These are phyloP conservation scores for Myiotriccus ornatus DNA, from an alignment of 2,797 vertebrate species.

Conservation along the genomic window DNA sequence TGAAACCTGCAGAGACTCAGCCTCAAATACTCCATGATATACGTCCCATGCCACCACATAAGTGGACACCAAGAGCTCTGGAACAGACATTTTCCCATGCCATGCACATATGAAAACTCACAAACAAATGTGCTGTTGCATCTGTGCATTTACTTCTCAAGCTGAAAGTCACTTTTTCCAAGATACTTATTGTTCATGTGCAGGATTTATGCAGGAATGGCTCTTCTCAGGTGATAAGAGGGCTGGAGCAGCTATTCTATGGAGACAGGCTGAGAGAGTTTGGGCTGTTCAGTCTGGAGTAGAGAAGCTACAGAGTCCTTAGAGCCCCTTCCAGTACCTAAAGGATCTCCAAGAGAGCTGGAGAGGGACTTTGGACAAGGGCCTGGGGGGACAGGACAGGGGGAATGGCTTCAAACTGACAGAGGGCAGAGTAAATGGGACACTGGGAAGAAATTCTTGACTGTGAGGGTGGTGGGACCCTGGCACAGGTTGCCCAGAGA, in stretches of 20 bases:
- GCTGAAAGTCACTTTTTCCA: not conserved
- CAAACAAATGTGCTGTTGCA: not conserved
- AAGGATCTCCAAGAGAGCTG: not conserved
- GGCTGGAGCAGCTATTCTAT: not conserved
- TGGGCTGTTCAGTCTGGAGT: not conserved
- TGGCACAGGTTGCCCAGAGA: not conserved
- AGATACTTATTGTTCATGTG: fast-evolving
- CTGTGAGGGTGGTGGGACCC: not conserved
- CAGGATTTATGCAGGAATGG: not conserved
- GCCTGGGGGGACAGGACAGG: not conserved
- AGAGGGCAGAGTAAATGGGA: too few relatives aligned
- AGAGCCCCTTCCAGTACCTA: not conserved
- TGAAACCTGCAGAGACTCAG: not conserved
- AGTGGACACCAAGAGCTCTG: not conserved
- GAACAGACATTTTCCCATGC: fast-evolving
- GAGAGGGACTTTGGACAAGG: not conserved
- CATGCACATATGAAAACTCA: fast-evolving
- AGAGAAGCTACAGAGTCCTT: not conserved
- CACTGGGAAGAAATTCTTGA: not conserved
- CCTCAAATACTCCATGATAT: fast-evolving
- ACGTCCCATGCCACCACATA: fast-evolving
- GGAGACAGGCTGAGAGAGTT: not conserved
- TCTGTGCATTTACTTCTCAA: not conserved
- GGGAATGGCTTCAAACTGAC: not conserved
- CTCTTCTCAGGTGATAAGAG: not conserved